Conservation (phyloP, 1,140 invertebrate genomes). For the Arctopsyche grandis region DNA sequence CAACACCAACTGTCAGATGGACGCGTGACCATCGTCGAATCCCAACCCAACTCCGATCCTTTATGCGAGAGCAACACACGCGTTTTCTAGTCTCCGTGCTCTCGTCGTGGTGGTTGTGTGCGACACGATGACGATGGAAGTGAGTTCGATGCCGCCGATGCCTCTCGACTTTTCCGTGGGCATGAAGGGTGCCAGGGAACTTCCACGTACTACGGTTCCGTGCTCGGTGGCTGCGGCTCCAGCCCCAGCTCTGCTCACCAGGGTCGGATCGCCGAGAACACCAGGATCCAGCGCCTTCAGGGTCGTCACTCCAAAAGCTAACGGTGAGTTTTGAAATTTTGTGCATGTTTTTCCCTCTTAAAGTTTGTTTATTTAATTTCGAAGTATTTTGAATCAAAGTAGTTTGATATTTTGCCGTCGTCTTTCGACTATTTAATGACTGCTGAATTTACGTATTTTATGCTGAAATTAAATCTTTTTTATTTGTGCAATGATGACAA, state of each 20-base stretch:
- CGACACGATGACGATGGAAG: constrained; percentile 61
- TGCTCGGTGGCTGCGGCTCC: constrained; percentile 12
- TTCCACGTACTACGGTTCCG: constrained; percentile 56
- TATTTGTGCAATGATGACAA: too few species aligned
- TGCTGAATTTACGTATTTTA: too few species aligned
- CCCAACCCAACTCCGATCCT: too few species aligned
- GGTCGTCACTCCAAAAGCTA: constrained; percentile 66
- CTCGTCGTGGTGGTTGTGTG: background rate
- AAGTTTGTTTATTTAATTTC: background rate
- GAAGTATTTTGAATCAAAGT: background rate
- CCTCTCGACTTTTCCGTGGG: constrained; percentile 67
- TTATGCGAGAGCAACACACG: too few species aligned
- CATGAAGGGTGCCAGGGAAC: constrained; percentile 56
- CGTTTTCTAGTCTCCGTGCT: too few species aligned
- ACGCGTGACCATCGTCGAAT: constrained; percentile 19
- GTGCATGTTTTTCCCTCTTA: background rate
- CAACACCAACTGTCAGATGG: constrained; percentile 6
- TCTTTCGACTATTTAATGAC: too few species aligned
- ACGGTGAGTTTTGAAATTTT: constrained; percentile 39
- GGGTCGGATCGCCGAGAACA: constrained; percentile 61
- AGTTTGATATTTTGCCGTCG: background rate
- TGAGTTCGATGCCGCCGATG: constrained; percentile 67
- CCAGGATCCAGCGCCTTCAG: constrained; percentile 64
- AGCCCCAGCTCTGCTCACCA: constrained; percentile 43
- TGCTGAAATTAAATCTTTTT: too few species aligned